Conservation (phyloP, 2,888 invertebrate genomes). For the Callimorpha dominula region DNA sequence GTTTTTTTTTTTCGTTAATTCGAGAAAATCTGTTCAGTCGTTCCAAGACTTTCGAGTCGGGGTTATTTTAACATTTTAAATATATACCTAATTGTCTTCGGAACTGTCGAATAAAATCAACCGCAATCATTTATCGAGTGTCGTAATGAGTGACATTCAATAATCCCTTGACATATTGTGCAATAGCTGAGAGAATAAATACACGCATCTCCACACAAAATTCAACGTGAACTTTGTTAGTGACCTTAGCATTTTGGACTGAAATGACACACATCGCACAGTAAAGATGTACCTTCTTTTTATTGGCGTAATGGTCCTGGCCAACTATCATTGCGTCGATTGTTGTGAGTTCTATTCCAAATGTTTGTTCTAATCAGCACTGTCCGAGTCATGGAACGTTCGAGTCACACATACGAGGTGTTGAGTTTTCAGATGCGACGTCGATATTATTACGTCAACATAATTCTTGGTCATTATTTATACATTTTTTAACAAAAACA, state of each 20-base stretch:
- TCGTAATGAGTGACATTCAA: slow-evolving; percentile 25
- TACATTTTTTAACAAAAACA: background rate
- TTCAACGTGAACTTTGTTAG: slow-evolving; percentile 28
- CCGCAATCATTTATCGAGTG: slow-evolving; percentile 17
- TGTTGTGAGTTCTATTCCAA: too few relatives aligned
- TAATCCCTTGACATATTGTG: background rate
- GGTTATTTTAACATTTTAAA: too few relatives aligned
- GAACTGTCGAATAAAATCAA: background rate
- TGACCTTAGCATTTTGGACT: slow-evolving; percentile 15
- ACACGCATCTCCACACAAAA: slow-evolving; percentile 22
- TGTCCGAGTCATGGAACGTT: too few relatives aligned
- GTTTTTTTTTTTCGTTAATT: too few relatives aligned
- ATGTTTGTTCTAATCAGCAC: too few relatives aligned
- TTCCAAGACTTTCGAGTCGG: too few relatives aligned
- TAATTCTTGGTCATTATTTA: background rate
- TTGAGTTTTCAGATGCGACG: background rate
- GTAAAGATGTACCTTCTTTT: background rate
- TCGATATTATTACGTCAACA: too few relatives aligned
- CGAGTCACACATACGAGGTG: too few relatives aligned
- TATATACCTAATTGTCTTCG: background rate
- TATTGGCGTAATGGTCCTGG: background rate
- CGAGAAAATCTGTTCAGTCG: too few relatives aligned
- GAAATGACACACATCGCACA: background rate
- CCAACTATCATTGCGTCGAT: background rate
- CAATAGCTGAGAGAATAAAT: slow-evolving; percentile 12